A percentile compares a stretch with the other conserved stretches of the same genome.
These are phyloP conservation scores for Ophion ventricosus DNA, from an alignment of 2,888 invertebrate species.

Conservation along the genomic window DNA sequence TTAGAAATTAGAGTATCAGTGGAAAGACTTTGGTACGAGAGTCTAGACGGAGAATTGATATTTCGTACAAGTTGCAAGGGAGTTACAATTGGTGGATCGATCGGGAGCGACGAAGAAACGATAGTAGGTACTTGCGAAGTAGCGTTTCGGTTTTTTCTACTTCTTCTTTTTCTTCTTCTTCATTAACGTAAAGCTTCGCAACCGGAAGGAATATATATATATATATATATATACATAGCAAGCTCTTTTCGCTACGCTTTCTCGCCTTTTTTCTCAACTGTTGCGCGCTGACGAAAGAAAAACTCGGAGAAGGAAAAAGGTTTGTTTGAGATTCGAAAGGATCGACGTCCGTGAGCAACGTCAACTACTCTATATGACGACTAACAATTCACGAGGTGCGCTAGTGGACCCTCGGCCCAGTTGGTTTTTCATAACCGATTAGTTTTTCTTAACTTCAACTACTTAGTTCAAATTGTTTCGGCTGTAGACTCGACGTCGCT, in stretches of 20 bases:
- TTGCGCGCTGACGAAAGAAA: conserved; percentile 10
- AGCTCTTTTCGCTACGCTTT: conserved; percentile 13
- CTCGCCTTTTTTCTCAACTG: not conserved
- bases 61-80: conserved; percentile 30
- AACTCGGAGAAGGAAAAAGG: conserved; percentile 18
- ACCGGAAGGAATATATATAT: conserved; percentile 33
- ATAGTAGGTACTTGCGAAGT: conserved; percentile 72
- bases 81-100: conserved; percentile 38
- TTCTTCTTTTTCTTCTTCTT: conserved; percentile 4
- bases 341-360: conserved; percentile 41
- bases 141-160: conserved; percentile 63
- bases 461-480: conserved; percentile 53
- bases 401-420: conserved; percentile 54
- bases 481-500: conserved; percentile 31
- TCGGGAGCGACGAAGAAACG: conserved; percentile 61
- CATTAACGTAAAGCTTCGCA: conserved; percentile 39
- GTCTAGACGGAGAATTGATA: conserved; percentile 40
- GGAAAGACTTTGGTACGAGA: conserved; percentile 54
- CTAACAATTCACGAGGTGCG: conserved; percentile 67
- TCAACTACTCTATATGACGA: conserved; percentile 50
- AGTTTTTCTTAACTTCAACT: conserved; percentile 33
- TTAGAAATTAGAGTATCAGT: conserved; percentile 61
- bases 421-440: conserved; percentile 27
- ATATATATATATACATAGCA: too few species aligned
- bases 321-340: conserved; percentile 45